A percentile compares a stretch with the other conserved stretches of the same genome.
Conservation (phyloP, 2,113 vertebrate species). For the Vulpes ferrilata region DNA sequence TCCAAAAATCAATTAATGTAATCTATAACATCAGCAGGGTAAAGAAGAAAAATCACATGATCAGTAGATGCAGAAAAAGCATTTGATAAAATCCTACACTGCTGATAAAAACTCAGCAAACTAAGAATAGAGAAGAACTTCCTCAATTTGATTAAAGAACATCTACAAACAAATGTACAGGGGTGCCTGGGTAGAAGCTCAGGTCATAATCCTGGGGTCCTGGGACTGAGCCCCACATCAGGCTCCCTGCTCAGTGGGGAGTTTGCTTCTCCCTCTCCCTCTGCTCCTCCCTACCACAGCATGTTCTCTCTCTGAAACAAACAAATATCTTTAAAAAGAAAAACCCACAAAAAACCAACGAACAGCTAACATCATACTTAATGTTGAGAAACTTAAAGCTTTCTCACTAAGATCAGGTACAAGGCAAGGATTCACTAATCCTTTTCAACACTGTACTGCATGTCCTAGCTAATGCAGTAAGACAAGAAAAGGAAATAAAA, state of each 20-base stretch:
- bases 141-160: constrained; percentile 12
- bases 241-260: too few relatives aligned
- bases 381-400: neutral
- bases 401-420: neutral
- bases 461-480: neutral
- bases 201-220: too few relatives aligned
- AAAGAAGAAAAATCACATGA: constrained; percentile 49
- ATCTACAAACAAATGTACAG: neutral
- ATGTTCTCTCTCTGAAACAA: too few relatives aligned
- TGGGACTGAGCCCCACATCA: too few relatives aligned
- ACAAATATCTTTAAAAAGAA: too few relatives aligned
- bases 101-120: constrained; percentile 41
- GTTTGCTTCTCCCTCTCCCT: too few relatives aligned
- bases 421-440: neutral
- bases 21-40: neutral
- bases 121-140: neutral
- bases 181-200: too few relatives aligned
- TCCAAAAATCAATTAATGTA: neutral
- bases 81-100: neutral
- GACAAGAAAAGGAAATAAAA: neutral
- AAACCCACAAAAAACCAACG: neutral
- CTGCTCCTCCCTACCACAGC: too few relatives aligned
- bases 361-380: neutral
- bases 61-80: neutral
- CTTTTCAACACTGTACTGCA: neutral